phyloP scores from a whole-genome alignment of 2,888 invertebrate species.

The Stegana nigrithorax region DNA sequence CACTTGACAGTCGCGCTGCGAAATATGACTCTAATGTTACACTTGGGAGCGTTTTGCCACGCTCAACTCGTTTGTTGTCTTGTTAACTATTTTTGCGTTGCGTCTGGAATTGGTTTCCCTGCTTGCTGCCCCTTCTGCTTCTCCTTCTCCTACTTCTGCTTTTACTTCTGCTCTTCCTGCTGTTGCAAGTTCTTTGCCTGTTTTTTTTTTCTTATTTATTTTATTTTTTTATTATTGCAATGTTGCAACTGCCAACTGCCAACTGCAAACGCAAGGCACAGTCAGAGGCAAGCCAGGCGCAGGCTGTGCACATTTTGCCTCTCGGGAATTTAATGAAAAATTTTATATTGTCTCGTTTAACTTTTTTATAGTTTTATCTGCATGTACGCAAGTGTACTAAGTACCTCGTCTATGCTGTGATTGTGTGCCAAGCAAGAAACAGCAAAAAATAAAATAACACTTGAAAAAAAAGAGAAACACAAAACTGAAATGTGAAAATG shows the following conservation, averaged over 20 bases:
- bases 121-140: not conserved
- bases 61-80: not conserved
- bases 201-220: not conserved
- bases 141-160: not conserved
- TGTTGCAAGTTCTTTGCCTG: not conserved
- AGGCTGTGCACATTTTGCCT: slow-evolving; percentile 39
- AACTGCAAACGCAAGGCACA: not conserved
- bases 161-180: not conserved
- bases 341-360: slow-evolving; percentile 38
- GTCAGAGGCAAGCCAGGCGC: not conserved
- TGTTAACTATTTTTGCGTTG: slow-evolving; percentile 10
- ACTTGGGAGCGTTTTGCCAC: slow-evolving; percentile 41
- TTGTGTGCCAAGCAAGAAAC: too few relatives aligned
- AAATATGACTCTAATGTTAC: slow-evolving; percentile 47
- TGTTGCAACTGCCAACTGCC: not conserved
- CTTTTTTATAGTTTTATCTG: not conserved
- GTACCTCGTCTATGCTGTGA: too few relatives aligned
- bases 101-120: too few relatives aligned
- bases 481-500: too few relatives aligned
- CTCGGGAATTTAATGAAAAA: slow-evolving; percentile 47
- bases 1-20: slow-evolving; percentile 14
- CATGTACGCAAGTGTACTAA: too few relatives aligned
- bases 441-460: too few relatives aligned
- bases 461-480: too few relatives aligned
- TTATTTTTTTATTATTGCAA: slow-evolving; percentile 7